Evolutionary conservation across 2,113 vertebrate species (phyloP).

Genomic region (Catharus fuscescens): DNA sequence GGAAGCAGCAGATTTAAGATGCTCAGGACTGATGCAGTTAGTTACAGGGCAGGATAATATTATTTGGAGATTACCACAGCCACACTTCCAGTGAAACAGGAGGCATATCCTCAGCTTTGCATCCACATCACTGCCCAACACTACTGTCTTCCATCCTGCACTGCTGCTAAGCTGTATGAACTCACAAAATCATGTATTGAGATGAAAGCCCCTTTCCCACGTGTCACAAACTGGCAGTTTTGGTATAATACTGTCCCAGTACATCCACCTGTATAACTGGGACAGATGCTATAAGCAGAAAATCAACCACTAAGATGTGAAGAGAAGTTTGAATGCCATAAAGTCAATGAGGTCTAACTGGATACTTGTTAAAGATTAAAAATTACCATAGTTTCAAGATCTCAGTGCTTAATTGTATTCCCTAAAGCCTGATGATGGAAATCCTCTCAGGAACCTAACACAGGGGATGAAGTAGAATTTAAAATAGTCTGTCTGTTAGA

Average conservation of each 20-base stretch:
- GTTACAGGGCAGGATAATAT: neutral
- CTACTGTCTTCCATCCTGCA: neutral
- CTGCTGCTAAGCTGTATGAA: neutral
- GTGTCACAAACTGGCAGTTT: neutral
- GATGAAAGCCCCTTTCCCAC: neutral
- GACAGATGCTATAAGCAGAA: neutral
- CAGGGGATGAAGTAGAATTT: neutral
- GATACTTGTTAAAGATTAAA: neutral
- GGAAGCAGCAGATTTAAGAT: neutral
- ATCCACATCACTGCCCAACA: neutral
- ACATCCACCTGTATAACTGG: neutral
- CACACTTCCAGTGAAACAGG: neutral
- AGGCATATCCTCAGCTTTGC: neutral
- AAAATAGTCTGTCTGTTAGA: slow-evolving; percentile 3
- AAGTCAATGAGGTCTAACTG: neutral
- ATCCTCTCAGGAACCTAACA: slow-evolving; percentile 9
- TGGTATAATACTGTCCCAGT: neutral
- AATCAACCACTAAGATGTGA: neutral
- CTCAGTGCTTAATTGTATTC: neutral
- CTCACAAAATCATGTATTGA: neutral
- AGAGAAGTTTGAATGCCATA: neutral
- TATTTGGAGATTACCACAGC: neutral
- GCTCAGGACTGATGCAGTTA: neutral
- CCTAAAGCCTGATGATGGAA: neutral
- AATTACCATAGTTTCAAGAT: neutral